Percentiles rank a stretch among this genome's conserved stretches.
These are phyloP conservation scores for Calameuta pallipes DNA, from an alignment of 2,888 invertebrate genomes.

Conservation along the genomic window DNA sequence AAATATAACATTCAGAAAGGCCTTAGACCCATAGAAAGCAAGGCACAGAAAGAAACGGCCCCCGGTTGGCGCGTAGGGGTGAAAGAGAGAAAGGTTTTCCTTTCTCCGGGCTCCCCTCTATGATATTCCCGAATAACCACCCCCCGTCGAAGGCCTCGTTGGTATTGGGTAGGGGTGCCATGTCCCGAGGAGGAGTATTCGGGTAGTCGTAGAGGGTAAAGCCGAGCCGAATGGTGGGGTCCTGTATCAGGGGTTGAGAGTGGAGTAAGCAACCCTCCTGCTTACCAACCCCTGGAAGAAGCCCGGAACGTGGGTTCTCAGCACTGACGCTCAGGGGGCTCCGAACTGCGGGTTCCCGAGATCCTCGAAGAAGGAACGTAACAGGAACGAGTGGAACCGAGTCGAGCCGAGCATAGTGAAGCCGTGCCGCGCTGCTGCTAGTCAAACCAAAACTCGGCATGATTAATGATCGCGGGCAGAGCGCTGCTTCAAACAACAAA, in stretches of 20 bases:
- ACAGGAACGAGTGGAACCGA: conserved; percentile 75
- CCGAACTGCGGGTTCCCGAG: neutral
- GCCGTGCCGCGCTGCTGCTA: conserved; percentile 31
- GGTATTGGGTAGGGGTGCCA: conserved; percentile 3
- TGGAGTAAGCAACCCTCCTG: conserved; percentile 26
- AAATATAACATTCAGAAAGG: conserved; percentile 30
- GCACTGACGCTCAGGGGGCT: neutral
- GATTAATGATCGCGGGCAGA: conserved; percentile 51
- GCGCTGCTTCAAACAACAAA: conserved; percentile 74
- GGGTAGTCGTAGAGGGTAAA: neutral
- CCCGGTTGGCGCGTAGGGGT: conserved; percentile 22
- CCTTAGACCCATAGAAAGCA: conserved; percentile 21
- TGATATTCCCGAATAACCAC: conserved; percentile 40
- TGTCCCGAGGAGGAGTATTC: conserved; percentile 6
- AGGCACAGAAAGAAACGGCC: conserved; percentile 27
- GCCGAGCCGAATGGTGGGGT: neutral
- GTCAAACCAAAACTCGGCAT: conserved; percentile 50
- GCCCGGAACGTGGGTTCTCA: conserved; percentile 3
- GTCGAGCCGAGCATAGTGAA: conserved; percentile 59
- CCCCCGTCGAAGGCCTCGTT: conserved; percentile 40
- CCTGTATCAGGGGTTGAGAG: conserved; percentile 25
- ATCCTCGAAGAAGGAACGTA: conserved; percentile 13
- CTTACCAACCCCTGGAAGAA: conserved; percentile 22
- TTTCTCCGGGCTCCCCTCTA: conserved; percentile 38
- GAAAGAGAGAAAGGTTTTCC: conserved; percentile 38